Evolutionary conservation across 37 sponge, comb jelly and placozoan genomes (phyloP), one percentile per base, ranked within the genome.

Genomic region (Petrosia ficiformis): DNA sequence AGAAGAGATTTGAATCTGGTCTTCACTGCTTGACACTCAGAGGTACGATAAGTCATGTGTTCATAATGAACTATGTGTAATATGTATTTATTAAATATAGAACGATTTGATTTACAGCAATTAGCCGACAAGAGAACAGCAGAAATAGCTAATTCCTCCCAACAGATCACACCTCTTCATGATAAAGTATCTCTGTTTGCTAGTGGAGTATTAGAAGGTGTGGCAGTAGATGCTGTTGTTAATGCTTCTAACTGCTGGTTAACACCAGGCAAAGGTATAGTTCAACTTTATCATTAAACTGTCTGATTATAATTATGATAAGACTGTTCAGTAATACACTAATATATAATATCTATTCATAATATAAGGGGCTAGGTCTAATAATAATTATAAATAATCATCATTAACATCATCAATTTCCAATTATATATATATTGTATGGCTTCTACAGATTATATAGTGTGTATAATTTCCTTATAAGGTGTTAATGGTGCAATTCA

Each of bases 401-500:
- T n/a, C n/a, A n/a, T n/a, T n/a, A n/a, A n/a, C n/a, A n/a, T n/a
- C n/a, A n/a, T n/a, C n/a, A n/a, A n/a, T n/a, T n/a, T n/a, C n/a
- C n/a, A n/a, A n/a, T n/a, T n/a, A n/a, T n/a, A n/a, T n/a, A n/a
- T n/a, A n/a, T n/a, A n/a, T n/a, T n/a, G n/a, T n/a, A n/a, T n/a
- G n/a, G n/a, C n/a, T n/a, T n/a, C n/a, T n/a, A n/a, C n/a, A n/a
- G n/a, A n/a, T n/a, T n/a, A n/a, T n/a, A n/a, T n/a, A n/a, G n/a
- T n/a, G n/a, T n/a, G n/a, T n/a, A n/a, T n/a, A n/a, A n/a, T n/a
- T n/a, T n/a, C n/a, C n/a, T n/a, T 22, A 33, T 19, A 39, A 79
- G 90, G 90, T 2, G 90, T 89, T 21, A 80, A 89, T 76, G 90
- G 90, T 25, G 79, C 81, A 16, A 75, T 89, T 30, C 90, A 89